Evolutionary conservation across 2,888 invertebrate species (phyloP), one percentile per base, ranked within the genome.

Genomic region (Mesorhabditis spiculigera): DNA sequence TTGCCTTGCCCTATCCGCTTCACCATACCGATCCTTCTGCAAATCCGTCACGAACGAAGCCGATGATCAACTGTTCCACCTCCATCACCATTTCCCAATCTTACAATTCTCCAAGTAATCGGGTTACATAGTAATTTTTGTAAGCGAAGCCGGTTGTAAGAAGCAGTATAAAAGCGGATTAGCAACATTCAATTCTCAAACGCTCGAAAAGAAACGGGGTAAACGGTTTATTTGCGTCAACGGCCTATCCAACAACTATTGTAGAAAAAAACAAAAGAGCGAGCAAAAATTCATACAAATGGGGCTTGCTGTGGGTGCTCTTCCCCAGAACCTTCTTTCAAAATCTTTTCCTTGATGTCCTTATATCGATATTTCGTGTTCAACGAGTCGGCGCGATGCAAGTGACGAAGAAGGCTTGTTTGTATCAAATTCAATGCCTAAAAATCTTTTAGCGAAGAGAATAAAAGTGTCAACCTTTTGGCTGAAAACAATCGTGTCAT

Each of bases 401-500:
- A 45, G 44, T 80, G 79, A 13, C 70, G 45, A 63, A 86, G 70
- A 6, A 86, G 71, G 43, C 78, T 70, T 42, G 92, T 90, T 88
- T 96, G 94, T 75, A 97, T 90, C 84, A 90, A 90, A 82, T 94
- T 91, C 0, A 93, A 91, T 0, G 96, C 95, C 64, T 90, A 90
- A 76, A 80, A 66, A n/a, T 2, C n/a, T 50, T 28, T 28, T 28
- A 28, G 28, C 28, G 28, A 28, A 28, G 3, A 28, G 28, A 28
- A 28, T 28, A 28, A 28, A 28, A 28, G 28, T 28, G 28, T 28
- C 43, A 10, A 65, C 44, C 44, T 65, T 65, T 65, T 91, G 88
- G 0, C 95, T 95, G 4, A 97, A 86, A 5, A 97, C 91, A 8
- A 98, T 88, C 0, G 95, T 96, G 76, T 93, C 92, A 87, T 97